Evolutionary conservation across 2,888 invertebrate species (phyloP), one percentile per base, ranked within the genome.

Genomic region (Drosophila hamatofila): DNA sequence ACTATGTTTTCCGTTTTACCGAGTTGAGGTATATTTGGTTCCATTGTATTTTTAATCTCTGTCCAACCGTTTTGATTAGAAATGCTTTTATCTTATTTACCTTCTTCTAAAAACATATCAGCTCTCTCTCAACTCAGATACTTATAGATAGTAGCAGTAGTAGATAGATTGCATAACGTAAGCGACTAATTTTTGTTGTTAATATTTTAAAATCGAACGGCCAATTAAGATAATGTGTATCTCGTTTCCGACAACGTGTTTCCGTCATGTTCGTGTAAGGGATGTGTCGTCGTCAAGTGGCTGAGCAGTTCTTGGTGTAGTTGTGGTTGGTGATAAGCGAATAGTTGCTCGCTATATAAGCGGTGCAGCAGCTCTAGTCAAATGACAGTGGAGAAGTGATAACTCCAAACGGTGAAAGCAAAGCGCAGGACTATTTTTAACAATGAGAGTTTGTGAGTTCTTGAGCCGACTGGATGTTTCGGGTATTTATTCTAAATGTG

Each of bases 401-500:
- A 63, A 54, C 55, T 72, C 62, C 39, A 23, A 57, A 63, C 52
- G 48, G 68, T 59, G 12, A 59, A 62, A 64, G 55, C 46, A 41
- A 64, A 62, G 41, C 27, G n/a, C 44, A 76, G 68, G 64, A 76
- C 63, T 58, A 65, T 44, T 37, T 54, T n/a, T 27, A 58, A 80
- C 33, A 60, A 78, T 78, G 78, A 80, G 58, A 76, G 68, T 59
- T 72, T 80, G 78, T 78, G 80, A 80, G 78, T 79, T 42, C 6
- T 25, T 7, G n/a, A 16, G 7, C 25, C 2, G n/a, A 0, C 1
- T 42, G 21, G 12, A 0, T n/a, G 23, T 14, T 41, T 35, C 18
- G 21, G 12, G 12, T 25, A 54, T 27, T 54, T 21, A 5, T 48
- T 67, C 7, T 30, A 27, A 41, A 39, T 16, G 39, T 1, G 5